Base-by-base conservation (phyloP, 1,140 invertebrate genomes). In the Akabosia matsudoensis region DNA sequence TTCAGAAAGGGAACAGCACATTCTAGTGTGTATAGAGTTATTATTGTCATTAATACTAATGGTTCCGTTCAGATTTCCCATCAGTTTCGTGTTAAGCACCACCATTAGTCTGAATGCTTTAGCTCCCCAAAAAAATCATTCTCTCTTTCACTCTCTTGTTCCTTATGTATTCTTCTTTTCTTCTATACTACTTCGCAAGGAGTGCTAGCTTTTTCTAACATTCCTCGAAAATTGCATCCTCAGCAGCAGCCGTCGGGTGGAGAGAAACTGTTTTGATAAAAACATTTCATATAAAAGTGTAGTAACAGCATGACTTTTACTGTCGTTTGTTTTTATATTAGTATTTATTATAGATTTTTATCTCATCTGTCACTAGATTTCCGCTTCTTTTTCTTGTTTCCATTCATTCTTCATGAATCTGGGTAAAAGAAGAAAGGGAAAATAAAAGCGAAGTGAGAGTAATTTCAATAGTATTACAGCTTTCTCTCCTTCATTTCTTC, bases 21-120 rank as follows among this genome's bases (percentile, higher is more conserved):
- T 67, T 67, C 61, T 67, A 67, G 26, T 67, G 61, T 67, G 31
- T 67, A 67, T 67, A 67, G 61, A 67, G 61, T 67, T 67, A 67
- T 67, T 67, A 67, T 67, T 67, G 61, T 67, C 61, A 67, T 67
- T 67, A 67, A 67, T 67, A 67, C 61, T 67, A 67, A 67, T 67
- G 61, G 61, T 67, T 67, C 61, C 61, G 61, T 67, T 67, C 61
- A 67, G 61, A 67, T 67, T 67, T 67, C 61, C 61, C 61, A 67
- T 67, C 61, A 67, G 61, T 67, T 67, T 67, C 30, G 61, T 67
- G 61, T 67, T 67, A 67, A 67, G 61, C 13, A 67, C 61, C 31
- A 67, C 61, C 61, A 67, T 67, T 67, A 67, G 26, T 67, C 61
- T 67, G 61, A 67, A 67, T 67, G 61, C 61, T 67, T 67, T 67